Conservation (phyloP, 2,797 vertebrate species). For the Brachyalestes nurse region DNA sequence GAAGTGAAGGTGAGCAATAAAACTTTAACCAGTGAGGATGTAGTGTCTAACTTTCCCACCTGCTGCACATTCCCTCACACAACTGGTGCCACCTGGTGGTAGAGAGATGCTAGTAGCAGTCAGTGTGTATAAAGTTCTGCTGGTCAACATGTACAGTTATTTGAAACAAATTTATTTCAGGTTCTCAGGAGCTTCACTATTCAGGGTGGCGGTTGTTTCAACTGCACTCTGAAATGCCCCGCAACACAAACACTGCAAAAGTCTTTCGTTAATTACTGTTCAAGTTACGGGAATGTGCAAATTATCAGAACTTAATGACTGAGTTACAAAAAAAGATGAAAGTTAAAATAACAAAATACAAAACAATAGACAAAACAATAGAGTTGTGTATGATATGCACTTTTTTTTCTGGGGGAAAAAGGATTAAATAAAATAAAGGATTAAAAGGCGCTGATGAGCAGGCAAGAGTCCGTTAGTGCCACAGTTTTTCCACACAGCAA, state of each 20-base stretch:
- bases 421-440: neutral
- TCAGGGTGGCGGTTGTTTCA: conserved; percentile 9
- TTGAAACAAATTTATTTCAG: conserved; percentile 59
- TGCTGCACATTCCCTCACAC: neutral
- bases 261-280: neutral
- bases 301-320: conserved; percentile 19
- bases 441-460: neutral
- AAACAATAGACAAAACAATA: conserved; percentile 51
- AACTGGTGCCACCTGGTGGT: conserved; percentile 59
- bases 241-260: conserved; percentile 42
- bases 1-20: neutral
- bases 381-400: conserved; percentile 21
- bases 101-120: neutral
- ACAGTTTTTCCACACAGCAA: neutral
- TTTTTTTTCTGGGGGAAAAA: neutral
- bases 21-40: neutral
- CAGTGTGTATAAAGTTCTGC: neutral
- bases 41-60: neutral
- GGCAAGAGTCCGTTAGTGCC: neutral
- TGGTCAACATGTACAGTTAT: neutral
- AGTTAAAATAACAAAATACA: conserved; percentile 64
- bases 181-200: conserved; percentile 37
- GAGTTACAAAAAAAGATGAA: conserved; percentile 31
- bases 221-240: neutral
- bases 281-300: conserved; percentile 55